Evolutionary conservation across 2,797 vertebrate species (phyloP).

Genomic region (Buceros bicornis): DNA sequence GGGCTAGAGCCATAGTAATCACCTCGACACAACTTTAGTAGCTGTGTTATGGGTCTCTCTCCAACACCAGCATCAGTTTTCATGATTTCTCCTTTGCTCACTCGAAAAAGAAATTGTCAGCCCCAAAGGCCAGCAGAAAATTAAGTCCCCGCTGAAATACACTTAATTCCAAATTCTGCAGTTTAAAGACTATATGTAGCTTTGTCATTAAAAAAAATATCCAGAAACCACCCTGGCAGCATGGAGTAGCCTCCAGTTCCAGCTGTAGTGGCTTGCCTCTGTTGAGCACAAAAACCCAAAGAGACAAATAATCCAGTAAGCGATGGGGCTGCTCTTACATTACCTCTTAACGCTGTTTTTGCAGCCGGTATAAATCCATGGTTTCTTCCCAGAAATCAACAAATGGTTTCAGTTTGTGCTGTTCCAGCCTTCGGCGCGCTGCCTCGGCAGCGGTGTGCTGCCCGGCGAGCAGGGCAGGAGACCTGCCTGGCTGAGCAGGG

Average conservation of each 20-base stretch:
- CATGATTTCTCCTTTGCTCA: background rate
- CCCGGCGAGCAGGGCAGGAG: background rate
- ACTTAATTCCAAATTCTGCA: background rate
- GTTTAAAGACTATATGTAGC: background rate
- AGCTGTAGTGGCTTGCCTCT: background rate
- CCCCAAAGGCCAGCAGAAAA: background rate
- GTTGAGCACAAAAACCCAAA: background rate
- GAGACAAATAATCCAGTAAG: background rate
- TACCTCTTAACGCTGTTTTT: background rate
- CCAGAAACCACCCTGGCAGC: background rate
- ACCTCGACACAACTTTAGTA: background rate
- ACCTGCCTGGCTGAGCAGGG: background rate
- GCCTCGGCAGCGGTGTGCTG: background rate
- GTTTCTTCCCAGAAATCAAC: background rate
- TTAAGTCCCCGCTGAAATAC: background rate
- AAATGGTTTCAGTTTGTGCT: background rate
- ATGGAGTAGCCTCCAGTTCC: background rate
- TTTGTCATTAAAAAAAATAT: background rate
- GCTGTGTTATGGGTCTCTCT: too few relatives aligned
- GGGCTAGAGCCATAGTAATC: background rate
- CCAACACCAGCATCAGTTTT: background rate
- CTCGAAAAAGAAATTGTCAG: background rate
- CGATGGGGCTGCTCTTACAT: background rate
- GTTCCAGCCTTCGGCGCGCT: background rate
- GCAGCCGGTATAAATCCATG: background rate